Conservation (phyloP, 2,888 invertebrate genomes). For the Campopleginae sp. region DNA sequence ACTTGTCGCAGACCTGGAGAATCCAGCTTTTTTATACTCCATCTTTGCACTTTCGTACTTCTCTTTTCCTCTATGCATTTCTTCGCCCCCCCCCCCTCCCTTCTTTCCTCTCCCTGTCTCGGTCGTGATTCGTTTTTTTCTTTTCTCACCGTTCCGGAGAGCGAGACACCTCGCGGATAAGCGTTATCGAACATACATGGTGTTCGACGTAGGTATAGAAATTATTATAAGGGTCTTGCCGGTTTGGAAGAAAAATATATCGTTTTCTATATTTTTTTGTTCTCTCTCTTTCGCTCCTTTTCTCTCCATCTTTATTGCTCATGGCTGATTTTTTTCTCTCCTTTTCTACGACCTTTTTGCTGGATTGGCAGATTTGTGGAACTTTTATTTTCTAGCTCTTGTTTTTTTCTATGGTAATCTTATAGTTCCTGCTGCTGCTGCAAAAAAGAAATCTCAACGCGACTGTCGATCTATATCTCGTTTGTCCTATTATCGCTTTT, state of each 20-base stretch:
- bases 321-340: neutral
- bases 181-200: slow-evolving; percentile 63
- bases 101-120: slow-evolving; percentile 24
- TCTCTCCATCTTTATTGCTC: neutral
- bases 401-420: slow-evolving; percentile 14
- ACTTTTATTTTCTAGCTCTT: neutral
- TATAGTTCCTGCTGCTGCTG: neutral
- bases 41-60: slow-evolving; percentile 16
- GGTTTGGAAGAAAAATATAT: slow-evolving; percentile 21
- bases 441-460: neutral
- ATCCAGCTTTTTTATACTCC: slow-evolving; percentile 49
- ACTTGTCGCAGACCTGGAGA: slow-evolving; percentile 60
- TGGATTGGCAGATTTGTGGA: neutral
- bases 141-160: slow-evolving; percentile 39
- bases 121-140: slow-evolving; percentile 14
- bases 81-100: slow-evolving; percentile 28
- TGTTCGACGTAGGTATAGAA: slow-evolving; percentile 65
- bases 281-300: neutral
- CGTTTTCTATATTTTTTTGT: slow-evolving; percentile 1
- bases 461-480: neutral
- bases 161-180: slow-evolving; percentile 57
- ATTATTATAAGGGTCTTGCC: slow-evolving; percentile 58
- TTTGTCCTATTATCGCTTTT: neutral
- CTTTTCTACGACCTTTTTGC: neutral
- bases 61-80: slow-evolving; percentile 20